Conservation (phyloP, 2,113 vertebrate genomes). For the Pseudopipra pipra region DNA sequence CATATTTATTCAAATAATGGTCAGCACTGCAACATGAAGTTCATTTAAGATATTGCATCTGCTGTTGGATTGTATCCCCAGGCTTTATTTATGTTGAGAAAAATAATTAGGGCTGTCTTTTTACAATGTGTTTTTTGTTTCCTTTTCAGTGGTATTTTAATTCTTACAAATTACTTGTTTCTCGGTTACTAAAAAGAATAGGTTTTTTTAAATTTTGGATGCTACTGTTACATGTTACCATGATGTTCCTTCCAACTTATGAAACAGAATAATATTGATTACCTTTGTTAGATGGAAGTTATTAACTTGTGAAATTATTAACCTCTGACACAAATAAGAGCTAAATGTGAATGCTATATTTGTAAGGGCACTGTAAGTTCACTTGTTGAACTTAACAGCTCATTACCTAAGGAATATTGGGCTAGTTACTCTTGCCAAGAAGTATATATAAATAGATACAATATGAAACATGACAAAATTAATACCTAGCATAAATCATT, state of each 20-base stretch:
- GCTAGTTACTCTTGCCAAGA: not conserved
- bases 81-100: not conserved
- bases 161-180: not conserved
- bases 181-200: not conserved
- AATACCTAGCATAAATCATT: not conserved
- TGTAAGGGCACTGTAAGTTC: slow-evolving; percentile 12
- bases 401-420: slow-evolving; percentile 2
- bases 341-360: slow-evolving; percentile 7
- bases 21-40: not conserved
- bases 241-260: not conserved
- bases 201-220: not conserved
- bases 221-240: not conserved
- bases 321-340: not conserved
- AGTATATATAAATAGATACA: not conserved
- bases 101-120: not conserved
- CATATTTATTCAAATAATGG: not conserved
- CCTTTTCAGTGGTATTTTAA: not conserved
- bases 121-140: not conserved
- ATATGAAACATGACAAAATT: slow-evolving; percentile 25
- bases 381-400: slow-evolving; percentile 28
- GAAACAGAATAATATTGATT: slow-evolving; percentile 3
- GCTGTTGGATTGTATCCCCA: not conserved
- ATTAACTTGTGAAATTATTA: slow-evolving; percentile 20
- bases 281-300: not conserved
- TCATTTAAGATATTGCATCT: not conserved